A percentile compares a stretch with the other conserved stretches of the same genome.
These are phyloP conservation scores for Drosophila subobscura DNA, from an alignment of 1,140 invertebrate genomes.

Conservation along the genomic window DNA sequence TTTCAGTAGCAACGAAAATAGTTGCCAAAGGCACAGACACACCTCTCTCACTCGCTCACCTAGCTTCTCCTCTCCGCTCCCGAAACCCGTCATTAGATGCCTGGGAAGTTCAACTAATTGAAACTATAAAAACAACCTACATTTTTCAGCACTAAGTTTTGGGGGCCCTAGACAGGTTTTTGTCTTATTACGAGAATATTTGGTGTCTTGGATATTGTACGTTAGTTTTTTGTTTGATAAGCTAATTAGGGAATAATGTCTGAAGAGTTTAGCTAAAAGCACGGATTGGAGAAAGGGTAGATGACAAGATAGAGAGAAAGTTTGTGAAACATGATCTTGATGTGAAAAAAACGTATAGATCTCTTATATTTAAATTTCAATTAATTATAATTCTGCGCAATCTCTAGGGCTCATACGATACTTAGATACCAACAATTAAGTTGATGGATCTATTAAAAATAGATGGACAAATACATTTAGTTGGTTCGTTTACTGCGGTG, in stretches of 20 bases:
- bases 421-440: too few species aligned
- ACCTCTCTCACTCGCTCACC: conserved; percentile 34
- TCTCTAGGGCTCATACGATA: not conserved
- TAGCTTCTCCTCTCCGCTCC: conserved; percentile 10
- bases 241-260: conserved; percentile 21
- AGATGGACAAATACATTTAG: too few species aligned
- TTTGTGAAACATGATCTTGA: not conserved
- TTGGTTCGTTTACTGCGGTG: not conserved
- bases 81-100: conserved; percentile 37
- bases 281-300: conserved; percentile 9
- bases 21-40: conserved; percentile 45
- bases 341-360: too few species aligned
- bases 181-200: conserved; percentile 3
- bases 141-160: not conserved
- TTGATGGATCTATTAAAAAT: too few species aligned
- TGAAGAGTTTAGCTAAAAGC: conserved; percentile 10
- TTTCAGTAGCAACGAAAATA: conserved; percentile 20
- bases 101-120: conserved; percentile 49
- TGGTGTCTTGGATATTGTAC: not conserved
- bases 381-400: not conserved
- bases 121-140: conserved; percentile 46
- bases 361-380: not conserved
- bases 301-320: not conserved
- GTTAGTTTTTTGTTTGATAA: conserved; percentile 10
- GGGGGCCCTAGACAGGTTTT: conserved; percentile 3